A percentile compares a stretch with the other conserved stretches of the same genome.
phyloP scores from a whole-genome alignment of 2,888 invertebrate species.

The Drosophila affinis region DNA sequence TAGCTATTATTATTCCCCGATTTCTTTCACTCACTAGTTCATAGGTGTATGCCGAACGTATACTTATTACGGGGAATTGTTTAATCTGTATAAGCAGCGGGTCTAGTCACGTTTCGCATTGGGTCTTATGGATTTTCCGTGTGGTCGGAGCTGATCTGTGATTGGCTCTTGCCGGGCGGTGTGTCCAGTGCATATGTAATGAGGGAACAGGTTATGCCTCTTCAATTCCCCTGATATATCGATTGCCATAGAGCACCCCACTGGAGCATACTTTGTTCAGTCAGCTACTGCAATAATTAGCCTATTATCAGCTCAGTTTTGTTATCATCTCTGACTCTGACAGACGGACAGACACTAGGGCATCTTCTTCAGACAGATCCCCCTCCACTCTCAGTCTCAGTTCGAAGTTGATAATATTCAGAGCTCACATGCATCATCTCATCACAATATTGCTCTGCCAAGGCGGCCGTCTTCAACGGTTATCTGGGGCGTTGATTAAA shows the following conservation, averaged over 20 bases:
- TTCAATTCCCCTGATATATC: background rate
- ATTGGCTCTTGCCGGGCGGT: constrained; percentile 63
- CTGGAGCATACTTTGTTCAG: background rate
- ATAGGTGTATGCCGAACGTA: background rate
- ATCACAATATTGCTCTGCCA: constrained; percentile 7
- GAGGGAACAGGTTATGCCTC: background rate
- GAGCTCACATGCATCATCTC: background rate
- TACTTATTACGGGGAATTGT: background rate
- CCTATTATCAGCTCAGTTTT: constrained; percentile 9
- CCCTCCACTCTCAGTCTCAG: constrained; percentile 8
- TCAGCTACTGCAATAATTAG: constrained; percentile 1
- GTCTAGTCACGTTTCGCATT: constrained; percentile 14
- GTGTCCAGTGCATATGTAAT: constrained; percentile 65
- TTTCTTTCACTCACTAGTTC: too few relatives aligned
- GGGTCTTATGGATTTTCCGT: background rate
- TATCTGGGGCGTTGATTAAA: background rate
- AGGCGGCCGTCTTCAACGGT: background rate
- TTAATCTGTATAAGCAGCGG: background rate
- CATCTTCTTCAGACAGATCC: constrained; percentile 11
- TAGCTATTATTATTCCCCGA: constrained; percentile 5
- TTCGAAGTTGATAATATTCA: constrained; percentile 6
- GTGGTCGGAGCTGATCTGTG: constrained; percentile 19
- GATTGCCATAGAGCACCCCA: constrained; percentile 4
- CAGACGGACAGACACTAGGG: background rate
- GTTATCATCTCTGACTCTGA: constrained; percentile 27